Base-by-base conservation (phyloP, 2,888 invertebrate genomes). In the Thymelicus sylvestris region DNA sequence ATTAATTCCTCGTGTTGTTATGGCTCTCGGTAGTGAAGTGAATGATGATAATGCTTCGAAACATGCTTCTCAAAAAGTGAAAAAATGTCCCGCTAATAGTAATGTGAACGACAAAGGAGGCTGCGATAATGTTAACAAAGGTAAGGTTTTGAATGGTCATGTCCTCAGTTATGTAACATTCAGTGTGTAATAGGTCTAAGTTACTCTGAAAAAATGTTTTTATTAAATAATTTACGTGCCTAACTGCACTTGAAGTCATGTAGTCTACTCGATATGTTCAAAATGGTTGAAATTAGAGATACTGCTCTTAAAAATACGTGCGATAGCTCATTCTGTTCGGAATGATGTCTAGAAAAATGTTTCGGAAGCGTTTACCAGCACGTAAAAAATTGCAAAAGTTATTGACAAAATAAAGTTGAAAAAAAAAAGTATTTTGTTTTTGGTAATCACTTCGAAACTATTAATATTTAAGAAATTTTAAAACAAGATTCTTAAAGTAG, bases 1-100 rank as follows among this genome's bases (percentile, higher is more conserved):
- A 91, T 90, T 91, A 89, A 89, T 91, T 90, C 87, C 88, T 92
- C 91, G 92, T 94, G 91, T 94, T 94, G 94, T 94, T 93, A 94
- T 94, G 94, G 94, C 94, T 91, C 93, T 94, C 85, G 94, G 93
- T 88, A 91, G 94, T 94, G 94, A 94, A 92, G 94, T 94, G 94
- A 93, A 90, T 91, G 93, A 91, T 88, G 93, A 93, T 86, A 92
- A 90, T 87, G 87, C 89, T 81, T 79, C 90, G 75, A 93, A 92
- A 90, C 91, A 89, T 87, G 80, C 87, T 78, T 80, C 90, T 68
- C 89, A 90, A 80, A 94, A 94, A 91, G 93, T 94, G 90, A 94
- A 93, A 92, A 93, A 92, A 90, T 91, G 88, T 78, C 88, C 90
- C 76, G 82, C 88, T 73, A 88, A 79, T 81, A 89, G 80, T 85